Conservation (phyloP, 2,113 vertebrate genomes). For the Gymnogyps californianus region DNA sequence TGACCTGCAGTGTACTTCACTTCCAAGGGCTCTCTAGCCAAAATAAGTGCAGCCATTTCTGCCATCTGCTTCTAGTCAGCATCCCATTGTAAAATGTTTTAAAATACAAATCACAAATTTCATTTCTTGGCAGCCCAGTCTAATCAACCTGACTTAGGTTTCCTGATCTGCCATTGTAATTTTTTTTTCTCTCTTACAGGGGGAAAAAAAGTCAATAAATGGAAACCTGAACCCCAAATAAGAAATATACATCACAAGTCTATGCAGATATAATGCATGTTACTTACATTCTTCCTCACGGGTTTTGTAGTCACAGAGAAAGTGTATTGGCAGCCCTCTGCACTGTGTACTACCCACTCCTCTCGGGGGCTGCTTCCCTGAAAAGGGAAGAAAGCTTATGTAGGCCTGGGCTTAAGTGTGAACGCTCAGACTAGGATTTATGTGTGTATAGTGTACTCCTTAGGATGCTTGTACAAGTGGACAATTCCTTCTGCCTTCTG, state of each 20-base stretch:
- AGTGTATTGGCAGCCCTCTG: neutral
- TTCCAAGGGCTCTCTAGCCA: neutral
- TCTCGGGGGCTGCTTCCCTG: neutral
- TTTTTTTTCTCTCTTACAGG: neutral
- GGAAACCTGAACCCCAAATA: neutral
- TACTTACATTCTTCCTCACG: neutral
- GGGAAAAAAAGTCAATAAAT: neutral
- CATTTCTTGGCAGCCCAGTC: neutral
- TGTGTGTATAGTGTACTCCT: neutral
- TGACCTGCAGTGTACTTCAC: neutral
- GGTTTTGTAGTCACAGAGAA: neutral
- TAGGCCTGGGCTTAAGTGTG: neutral
- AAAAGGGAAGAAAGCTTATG: neutral
- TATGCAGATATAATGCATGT: neutral
- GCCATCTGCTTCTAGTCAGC: neutral
- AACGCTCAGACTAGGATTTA: neutral
- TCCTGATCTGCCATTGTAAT: neutral
- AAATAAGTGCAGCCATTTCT: neutral
- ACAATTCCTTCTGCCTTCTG: neutral
- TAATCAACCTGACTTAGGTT: neutral
- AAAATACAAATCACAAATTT: neutral
- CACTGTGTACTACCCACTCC: neutral
- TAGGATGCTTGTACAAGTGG: neutral
- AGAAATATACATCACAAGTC: neutral
- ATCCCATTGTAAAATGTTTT: neutral